These are phyloP conservation scores for Danionella cerebrum DNA, from an alignment of 2,113 vertebrate genomes.

Conservation along the genomic window DNA sequence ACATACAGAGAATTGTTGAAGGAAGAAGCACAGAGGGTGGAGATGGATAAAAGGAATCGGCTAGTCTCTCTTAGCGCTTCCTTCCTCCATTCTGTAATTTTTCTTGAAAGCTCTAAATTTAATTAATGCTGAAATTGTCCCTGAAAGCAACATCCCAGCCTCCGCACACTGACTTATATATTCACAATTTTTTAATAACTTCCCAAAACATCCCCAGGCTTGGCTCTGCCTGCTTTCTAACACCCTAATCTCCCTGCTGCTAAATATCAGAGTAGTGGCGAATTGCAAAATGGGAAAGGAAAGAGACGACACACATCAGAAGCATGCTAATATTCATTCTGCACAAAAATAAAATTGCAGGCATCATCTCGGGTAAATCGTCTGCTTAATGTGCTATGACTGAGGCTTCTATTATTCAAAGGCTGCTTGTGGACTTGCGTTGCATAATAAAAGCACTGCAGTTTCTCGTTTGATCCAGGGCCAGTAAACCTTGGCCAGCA, in stretches of 20 bases:
- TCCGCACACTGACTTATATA: conserved; percentile 22
- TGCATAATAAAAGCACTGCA: conserved; percentile 11
- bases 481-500: background rate
- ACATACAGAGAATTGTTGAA: background rate
- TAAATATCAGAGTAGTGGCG: conserved; percentile 23
- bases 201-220: conserved; percentile 25
- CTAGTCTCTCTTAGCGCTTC: conserved; percentile 12
- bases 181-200: conserved; percentile 26
- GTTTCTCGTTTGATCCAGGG: conserved; percentile 24
- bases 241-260: conserved; percentile 25
- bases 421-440: background rate
- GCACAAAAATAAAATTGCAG: background rate
- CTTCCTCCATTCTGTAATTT: background rate
- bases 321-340: conserved; percentile 15
- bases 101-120: conserved; percentile 24
- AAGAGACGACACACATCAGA: conserved; percentile 4
- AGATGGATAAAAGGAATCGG: background rate
- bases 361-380: conserved; percentile 1
- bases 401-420: background rate
- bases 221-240: conserved; percentile 13
- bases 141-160: conserved; percentile 20
- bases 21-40: background rate
- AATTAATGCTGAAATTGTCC: conserved; percentile 17
- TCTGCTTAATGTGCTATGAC: conserved; percentile 2
- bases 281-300: background rate